These are phyloP conservation scores for Chrysogorgia sp. DNA, from an alignment of 92 coral and sea anemone genomes.

Conservation along the genomic window DNA sequence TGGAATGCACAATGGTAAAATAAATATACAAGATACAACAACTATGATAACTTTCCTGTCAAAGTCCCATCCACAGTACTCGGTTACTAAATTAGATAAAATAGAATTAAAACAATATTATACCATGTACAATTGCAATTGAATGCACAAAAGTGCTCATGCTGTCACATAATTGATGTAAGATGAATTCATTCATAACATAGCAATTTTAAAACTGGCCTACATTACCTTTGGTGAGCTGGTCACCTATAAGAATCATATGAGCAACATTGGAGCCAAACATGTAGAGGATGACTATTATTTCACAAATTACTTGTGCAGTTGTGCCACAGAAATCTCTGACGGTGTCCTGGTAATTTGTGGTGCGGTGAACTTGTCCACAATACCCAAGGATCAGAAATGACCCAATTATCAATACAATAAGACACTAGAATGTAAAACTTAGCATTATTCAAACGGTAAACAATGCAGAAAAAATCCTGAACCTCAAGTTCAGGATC, in stretches of 20 bases:
- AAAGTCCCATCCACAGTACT: not conserved
- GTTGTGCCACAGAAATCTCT: slow-evolving; percentile 75
- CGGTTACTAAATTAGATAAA: not conserved
- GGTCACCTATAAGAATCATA: slow-evolving; percentile 92
- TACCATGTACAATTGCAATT: too few relatives aligned
- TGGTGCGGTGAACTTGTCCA: slow-evolving; percentile 78
- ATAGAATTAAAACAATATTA: too few relatives aligned
- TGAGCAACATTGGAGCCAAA: slow-evolving; percentile 83
- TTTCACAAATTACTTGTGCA: slow-evolving; percentile 70
- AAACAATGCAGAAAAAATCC: too few relatives aligned
- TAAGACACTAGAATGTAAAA: slow-evolving; percentile 56
- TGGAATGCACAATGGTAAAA: slow-evolving; percentile 90
- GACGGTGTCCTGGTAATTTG: slow-evolving; percentile 84
- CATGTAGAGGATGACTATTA: slow-evolving; percentile 79
- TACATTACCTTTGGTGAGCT: slow-evolving; percentile 81
- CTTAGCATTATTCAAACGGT: too few relatives aligned
- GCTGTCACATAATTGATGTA: too few relatives aligned
- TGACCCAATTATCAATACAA: slow-evolving; percentile 80
- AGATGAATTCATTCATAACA: not conserved
- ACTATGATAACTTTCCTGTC: slow-evolving; percentile 69
- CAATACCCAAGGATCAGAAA: slow-evolving; percentile 90
- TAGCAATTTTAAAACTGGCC: not conserved
- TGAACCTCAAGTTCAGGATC: too few relatives aligned
- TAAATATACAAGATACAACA: slow-evolving; percentile 64
- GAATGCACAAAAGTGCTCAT: too few relatives aligned